Percentiles rank a stretch among this genome's conserved stretches.
Conservation (phyloP, 2,888 invertebrate genomes). For the Nomada fabriciana region DNA sequence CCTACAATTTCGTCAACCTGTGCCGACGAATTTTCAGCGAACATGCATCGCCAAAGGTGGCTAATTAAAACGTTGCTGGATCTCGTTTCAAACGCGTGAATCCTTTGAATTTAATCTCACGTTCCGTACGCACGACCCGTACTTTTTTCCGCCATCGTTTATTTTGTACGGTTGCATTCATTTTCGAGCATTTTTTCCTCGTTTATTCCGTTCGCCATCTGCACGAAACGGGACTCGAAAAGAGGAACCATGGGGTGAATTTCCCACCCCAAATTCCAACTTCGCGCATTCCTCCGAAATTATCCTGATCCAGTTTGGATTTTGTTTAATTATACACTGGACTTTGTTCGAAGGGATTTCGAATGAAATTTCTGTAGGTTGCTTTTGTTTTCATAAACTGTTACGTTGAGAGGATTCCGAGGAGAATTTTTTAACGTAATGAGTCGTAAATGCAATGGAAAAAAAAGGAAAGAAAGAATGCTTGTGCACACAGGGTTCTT, state of each 20-base stretch:
- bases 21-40: not conserved
- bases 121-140: not conserved
- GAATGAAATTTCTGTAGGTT: not conserved
- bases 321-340: not conserved
- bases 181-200: not conserved
- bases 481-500: not conserved
- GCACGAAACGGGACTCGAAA: not conserved
- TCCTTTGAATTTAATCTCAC: slow-evolving; percentile 1
- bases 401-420: too few relatives aligned
- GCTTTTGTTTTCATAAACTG: too few relatives aligned
- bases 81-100: not conserved
- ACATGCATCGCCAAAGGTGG: not conserved
- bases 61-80: slow-evolving; percentile 10
- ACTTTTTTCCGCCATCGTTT: not conserved
- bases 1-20: not conserved
- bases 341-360: not conserved
- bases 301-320: not conserved
- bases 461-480: too few relatives aligned
- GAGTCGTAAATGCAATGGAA: not conserved
- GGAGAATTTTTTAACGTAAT: too few relatives aligned
- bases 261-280: not conserved
- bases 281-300: not conserved
- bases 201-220: not conserved
- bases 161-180: not conserved
- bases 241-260: not conserved